A percentile compares a stretch with the other conserved stretches of the same genome.
Evolutionary conservation across 2,888 invertebrate species (phyloP).

Genomic region (Girardia tigrina): DNA sequence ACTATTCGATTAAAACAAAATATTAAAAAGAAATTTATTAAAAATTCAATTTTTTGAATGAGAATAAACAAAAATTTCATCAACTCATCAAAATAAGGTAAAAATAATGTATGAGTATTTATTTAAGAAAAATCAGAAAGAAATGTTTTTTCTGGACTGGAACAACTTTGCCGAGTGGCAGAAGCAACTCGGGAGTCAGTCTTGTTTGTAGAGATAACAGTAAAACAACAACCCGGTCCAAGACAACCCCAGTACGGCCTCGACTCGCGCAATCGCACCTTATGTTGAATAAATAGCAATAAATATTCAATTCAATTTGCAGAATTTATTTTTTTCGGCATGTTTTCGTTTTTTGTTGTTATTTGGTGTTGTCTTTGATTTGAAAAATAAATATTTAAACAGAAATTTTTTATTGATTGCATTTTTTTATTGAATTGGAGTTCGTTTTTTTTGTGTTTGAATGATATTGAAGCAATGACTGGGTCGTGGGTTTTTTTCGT

Average conservation of each 20-base stretch:
- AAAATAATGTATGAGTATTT: background rate
- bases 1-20: conserved; percentile 19
- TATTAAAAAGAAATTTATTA: background rate
- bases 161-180: background rate
- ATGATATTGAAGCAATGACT: too few relatives aligned
- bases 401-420: conserved; percentile 28
- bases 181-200: background rate
- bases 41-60: background rate
- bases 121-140: conserved; percentile 1
- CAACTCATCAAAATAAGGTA: background rate
- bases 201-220: conserved; percentile 18
- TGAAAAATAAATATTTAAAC: conserved; percentile 24
- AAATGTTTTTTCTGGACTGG: background rate
- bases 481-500: too few relatives aligned
- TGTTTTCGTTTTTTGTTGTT: conserved; percentile 15
- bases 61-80: background rate
- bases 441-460: background rate
- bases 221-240: too few relatives aligned
- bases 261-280: conserved; percentile 10
- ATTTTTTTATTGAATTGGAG: background rate
- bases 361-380: conserved; percentile 25
- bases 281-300: conserved; percentile 18
- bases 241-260: background rate
- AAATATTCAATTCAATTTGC: conserved; percentile 19
- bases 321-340: background rate